phyloP scores from a whole-genome alignment of 2,113 vertebrate genomes.

The Thermophis baileyi region DNA sequence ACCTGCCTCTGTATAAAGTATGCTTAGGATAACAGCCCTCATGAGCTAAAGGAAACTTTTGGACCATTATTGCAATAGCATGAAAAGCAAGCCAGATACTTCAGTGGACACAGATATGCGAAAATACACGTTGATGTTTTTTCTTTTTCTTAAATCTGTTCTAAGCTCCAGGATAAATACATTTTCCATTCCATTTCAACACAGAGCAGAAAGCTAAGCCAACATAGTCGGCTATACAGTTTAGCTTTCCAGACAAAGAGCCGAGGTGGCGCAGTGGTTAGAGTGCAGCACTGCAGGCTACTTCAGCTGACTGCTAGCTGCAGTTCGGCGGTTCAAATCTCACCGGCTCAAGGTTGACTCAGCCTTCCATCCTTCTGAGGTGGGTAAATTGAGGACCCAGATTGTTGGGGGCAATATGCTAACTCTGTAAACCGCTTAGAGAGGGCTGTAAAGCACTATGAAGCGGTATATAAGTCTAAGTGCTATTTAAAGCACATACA shows the following conservation, averaged over 20 bases:
- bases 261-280: too few relatives aligned
- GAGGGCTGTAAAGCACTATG: too few relatives aligned
- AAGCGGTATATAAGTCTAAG: too few relatives aligned
- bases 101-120: neutral
- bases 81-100: neutral
- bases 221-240: neutral
- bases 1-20: neutral
- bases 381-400: too few relatives aligned
- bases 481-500: neutral
- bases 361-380: too few relatives aligned
- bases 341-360: too few relatives aligned
- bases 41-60: neutral
- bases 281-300: too few relatives aligned
- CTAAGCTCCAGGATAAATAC: neutral
- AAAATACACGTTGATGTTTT: neutral
- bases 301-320: too few relatives aligned
- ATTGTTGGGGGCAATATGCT: too few relatives aligned
- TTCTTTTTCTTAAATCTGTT: neutral
- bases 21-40: neutral
- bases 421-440: too few relatives aligned
- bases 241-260: neutral
- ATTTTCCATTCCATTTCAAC: neutral
- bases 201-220: neutral
- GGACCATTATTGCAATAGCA: neutral
- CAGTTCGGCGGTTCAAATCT: too few relatives aligned